phyloP scores from a whole-genome alignment of 2,888 invertebrate species.

The Nomada flava region DNA sequence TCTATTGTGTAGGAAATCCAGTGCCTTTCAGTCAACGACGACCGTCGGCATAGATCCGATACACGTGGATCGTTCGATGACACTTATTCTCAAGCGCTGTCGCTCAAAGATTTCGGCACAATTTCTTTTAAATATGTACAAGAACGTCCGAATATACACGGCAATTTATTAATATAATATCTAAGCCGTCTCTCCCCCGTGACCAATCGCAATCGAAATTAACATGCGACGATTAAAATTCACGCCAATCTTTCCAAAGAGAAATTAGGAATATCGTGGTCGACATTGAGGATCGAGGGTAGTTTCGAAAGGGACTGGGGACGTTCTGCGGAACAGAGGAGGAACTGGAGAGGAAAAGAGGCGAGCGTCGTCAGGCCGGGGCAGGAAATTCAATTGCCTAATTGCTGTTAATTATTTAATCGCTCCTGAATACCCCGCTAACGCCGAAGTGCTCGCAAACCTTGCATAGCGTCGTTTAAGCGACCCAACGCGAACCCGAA shows the following conservation, averaged over 20 bases:
- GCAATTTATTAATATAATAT: too few relatives aligned
- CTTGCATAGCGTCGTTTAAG: slow-evolving; percentile 72
- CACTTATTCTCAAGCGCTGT: not conserved
- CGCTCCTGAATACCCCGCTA: slow-evolving; percentile 77
- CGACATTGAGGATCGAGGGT: slow-evolving; percentile 16
- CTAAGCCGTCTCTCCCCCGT: too few relatives aligned
- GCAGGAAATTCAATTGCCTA: slow-evolving; percentile 80
- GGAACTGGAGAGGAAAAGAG: slow-evolving; percentile 38
- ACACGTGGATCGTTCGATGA: slow-evolving; percentile 51
- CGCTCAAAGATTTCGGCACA: not conserved
- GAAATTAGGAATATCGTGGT: slow-evolving; percentile 58
- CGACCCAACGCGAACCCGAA: slow-evolving; percentile 69
- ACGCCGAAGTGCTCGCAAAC: slow-evolving; percentile 76
- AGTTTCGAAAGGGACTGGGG: slow-evolving; percentile 52
- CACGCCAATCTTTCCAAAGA: slow-evolving; percentile 10
- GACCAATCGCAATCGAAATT: not conserved
- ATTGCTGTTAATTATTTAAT: slow-evolving; percentile 83
- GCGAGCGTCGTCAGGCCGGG: slow-evolving; percentile 58
- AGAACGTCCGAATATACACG: too few relatives aligned
- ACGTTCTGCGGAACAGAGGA: slow-evolving; percentile 26
- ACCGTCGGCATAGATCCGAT: slow-evolving; percentile 62
- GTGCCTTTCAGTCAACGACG: slow-evolving; percentile 50
- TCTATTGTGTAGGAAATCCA: slow-evolving; percentile 58
- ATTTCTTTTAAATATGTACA: not conserved
- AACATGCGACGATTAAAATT: not conserved